Evolutionary conservation across 2,888 invertebrate species (phyloP).

Genomic region (Eurois occulta): DNA sequence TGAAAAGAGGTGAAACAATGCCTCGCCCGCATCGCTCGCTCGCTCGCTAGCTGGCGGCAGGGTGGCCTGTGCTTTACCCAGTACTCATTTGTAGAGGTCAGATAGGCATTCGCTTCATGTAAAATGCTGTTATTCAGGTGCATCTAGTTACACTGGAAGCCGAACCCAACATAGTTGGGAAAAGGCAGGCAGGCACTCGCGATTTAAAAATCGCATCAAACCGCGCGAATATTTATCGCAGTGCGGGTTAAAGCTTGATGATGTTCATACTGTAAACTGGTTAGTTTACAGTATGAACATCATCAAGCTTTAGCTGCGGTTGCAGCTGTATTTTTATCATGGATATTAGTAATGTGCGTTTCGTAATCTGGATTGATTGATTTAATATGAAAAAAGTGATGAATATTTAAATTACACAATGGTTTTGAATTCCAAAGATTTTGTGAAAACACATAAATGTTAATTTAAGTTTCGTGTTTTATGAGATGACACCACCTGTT

Average conservation of each 20-base stretch:
- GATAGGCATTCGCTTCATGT: too few species aligned
- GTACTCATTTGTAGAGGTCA: too few species aligned
- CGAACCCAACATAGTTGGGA: too few species aligned
- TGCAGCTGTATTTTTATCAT: neutral
- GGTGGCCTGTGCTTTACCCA: too few species aligned
- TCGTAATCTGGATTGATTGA: slow-evolving; percentile 40
- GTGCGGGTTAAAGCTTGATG: neutral
- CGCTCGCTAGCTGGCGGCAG: too few species aligned
- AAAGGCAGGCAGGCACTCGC: too few species aligned
- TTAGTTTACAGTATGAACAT: too few species aligned
- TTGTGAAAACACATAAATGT: slow-evolving; percentile 12
- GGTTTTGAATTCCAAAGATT: slow-evolving; percentile 11
- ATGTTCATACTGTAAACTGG: neutral
- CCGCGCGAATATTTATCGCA: neutral
- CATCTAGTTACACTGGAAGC: too few species aligned
- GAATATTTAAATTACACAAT: slow-evolving; percentile 29
- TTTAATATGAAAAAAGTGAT: slow-evolving; percentile 18
- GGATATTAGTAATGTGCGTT: slow-evolving; percentile 14
- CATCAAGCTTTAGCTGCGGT: too few species aligned
- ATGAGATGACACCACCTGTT: slow-evolving; percentile 28
- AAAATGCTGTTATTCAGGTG: too few species aligned
- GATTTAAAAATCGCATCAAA: neutral
- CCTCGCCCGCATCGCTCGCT: too few species aligned
- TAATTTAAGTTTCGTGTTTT: slow-evolving; percentile 33
- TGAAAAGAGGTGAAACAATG: too few species aligned